phyloP scores from a whole-genome alignment of 2,797 vertebrate species.

The Megalops cyprinoides region DNA sequence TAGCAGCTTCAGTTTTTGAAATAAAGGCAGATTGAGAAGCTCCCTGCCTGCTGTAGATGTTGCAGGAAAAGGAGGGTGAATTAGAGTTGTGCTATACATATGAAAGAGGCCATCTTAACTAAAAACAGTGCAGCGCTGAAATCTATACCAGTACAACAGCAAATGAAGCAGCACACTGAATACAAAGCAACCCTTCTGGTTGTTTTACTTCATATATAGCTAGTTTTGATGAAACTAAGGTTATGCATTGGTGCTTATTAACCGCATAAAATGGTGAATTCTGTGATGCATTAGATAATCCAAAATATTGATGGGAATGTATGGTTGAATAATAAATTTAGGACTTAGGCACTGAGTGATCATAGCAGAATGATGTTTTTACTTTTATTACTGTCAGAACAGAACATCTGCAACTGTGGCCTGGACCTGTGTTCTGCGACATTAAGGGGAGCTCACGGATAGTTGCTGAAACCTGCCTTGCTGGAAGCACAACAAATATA shows the following conservation, averaged over 20 bases:
- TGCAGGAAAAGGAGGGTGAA: slow-evolving; percentile 52
- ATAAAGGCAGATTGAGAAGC: slow-evolving; percentile 62
- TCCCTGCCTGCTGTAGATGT: slow-evolving; percentile 45
- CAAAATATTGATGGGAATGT: slow-evolving; percentile 71
- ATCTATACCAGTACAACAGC: slow-evolving; percentile 66
- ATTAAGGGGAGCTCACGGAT: no score
- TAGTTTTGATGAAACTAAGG: slow-evolving; percentile 57
- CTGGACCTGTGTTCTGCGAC: no score
- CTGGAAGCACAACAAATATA: no score
- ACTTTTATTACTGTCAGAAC: slow-evolving; percentile 13
- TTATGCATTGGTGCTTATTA: slow-evolving; percentile 54
- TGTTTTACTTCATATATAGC: slow-evolving; percentile 26
- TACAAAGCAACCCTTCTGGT: slow-evolving; percentile 54
- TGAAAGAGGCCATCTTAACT: slow-evolving; percentile 66
- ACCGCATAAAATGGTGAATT: slow-evolving; percentile 60
- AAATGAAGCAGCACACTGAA: slow-evolving; percentile 57
- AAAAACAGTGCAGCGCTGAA: slow-evolving; percentile 63
- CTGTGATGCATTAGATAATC: slow-evolving; percentile 66
- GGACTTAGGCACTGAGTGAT: slow-evolving; percentile 59
- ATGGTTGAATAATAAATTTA: slow-evolving; percentile 68
- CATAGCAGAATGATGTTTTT: slow-evolving; percentile 62
- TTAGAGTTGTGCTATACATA: slow-evolving; percentile 69
- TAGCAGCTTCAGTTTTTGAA: slow-evolving; percentile 66
- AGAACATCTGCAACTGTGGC: no score
- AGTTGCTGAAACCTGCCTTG: no score